Base-by-base conservation (phyloP, 30 jellyfish, hydroid and myxozoan species). In the Turritopsis rubra region DNA sequence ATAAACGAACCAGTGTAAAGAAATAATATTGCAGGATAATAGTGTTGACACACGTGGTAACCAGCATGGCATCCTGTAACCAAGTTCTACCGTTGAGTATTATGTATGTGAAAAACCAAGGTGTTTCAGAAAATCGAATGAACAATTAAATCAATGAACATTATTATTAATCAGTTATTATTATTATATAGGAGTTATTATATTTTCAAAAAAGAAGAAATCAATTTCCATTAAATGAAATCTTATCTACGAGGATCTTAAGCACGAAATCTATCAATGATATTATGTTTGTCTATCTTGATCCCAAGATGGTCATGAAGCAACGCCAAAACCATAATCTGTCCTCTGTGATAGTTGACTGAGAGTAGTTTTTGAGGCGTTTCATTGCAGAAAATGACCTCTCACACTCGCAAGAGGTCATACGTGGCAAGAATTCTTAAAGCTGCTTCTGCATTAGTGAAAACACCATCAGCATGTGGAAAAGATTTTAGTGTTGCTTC, bases 351-450 rank as follows among this genome's bases (percentile, higher is more conserved):
- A 68, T 68, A n/a, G 77, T 68, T 68, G 77, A 68, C 16, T 22
- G 28, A 9, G 31, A 68, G 19, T 68, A 7, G 90, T 87, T 75
- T 68, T 87, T 87, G 16, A 87, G 82, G 89, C n/a, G n/a, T n/a
- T n/a, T n/a, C 24, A 83, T 76, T 85, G 79, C 90, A 8, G 84
- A 87, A 65, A 81, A 71, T 23, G 95, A 75, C 65, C 95, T 52
- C 82, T 88, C 96, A 60, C 88, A 82, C 22, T 71, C 79, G 71
- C 96, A 82, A n/a, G 96, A 54, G 30, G 85, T 88, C 65, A 88
- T 86, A 19, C 18, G 86, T 72, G 28, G 84, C 91, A 8, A 88
- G 72, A 54, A 88, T 88, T 66, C 72, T 79, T 74, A 88, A 73
- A 18, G 80, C 86, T 1, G 52, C 52, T 54, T 21, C 83, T 8